Percentiles rank a stretch among this genome's conserved stretches.
Evolutionary conservation across 2,113 vertebrate genomes (phyloP).

Genomic region (Gopherus evgoodei): DNA sequence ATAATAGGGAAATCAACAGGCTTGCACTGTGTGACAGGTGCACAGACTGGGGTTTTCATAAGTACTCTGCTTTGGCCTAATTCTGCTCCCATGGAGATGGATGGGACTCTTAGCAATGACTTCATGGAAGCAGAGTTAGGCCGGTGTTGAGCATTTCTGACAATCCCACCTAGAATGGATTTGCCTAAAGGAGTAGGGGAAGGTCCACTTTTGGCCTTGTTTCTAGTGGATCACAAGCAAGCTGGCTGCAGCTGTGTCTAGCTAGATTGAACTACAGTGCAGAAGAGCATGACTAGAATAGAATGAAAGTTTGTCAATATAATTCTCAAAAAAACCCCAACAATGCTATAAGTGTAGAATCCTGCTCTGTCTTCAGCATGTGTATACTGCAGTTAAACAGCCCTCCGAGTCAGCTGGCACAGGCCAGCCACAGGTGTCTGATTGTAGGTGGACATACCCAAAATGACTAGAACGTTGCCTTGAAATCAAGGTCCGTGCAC

Average conservation of each 20-base stretch:
- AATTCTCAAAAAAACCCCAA: too few species aligned
- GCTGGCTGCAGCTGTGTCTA: neutral
- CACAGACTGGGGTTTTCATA: neutral
- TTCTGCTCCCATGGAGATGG: neutral
- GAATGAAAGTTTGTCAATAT: neutral
- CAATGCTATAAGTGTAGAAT: neutral
- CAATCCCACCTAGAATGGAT: neutral
- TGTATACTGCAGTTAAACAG: neutral
- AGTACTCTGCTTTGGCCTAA: neutral
- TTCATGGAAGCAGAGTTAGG: neutral
- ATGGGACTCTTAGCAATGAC: neutral
- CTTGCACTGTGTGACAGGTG: neutral
- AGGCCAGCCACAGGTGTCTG: neutral
- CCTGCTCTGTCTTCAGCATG: neutral
- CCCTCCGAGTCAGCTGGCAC: neutral
- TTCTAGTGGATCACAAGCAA: neutral
- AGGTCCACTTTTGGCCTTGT: neutral
- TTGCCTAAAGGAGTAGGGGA: neutral
- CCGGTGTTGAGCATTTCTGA: neutral
- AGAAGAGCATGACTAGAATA: neutral
- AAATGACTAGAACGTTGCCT: neutral
- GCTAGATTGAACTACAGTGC: neutral
- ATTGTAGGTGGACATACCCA: neutral
- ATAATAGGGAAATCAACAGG: neutral
- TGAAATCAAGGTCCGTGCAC: neutral